Evolutionary conservation across 64 coral and sea anemone genomes (phyloP).

Genomic region (Montipora efflorescens): DNA sequence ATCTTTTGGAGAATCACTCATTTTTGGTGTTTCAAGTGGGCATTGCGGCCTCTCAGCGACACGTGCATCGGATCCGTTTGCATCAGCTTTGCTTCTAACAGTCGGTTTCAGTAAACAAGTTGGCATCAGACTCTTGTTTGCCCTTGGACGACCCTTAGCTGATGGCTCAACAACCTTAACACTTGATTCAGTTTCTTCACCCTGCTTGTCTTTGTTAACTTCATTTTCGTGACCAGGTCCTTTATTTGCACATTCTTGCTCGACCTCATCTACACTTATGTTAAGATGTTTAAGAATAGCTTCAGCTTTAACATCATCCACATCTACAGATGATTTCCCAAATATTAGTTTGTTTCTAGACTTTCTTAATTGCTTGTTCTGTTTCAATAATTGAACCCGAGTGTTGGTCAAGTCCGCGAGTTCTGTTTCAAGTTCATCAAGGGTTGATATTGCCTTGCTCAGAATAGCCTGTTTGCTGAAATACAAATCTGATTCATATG

Average conservation of each 20-base stretch:
- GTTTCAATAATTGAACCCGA: conserved; percentile 37
- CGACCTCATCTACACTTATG: background rate
- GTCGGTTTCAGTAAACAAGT: background rate
- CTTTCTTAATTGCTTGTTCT: conserved; percentile 57
- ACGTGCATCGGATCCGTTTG: background rate
- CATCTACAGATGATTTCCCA: conserved; percentile 17
- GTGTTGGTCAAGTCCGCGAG: conserved; percentile 8
- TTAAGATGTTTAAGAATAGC: conserved; percentile 32
- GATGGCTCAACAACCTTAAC: background rate
- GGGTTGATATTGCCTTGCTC: conserved; percentile 64
- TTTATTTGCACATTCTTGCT: background rate
- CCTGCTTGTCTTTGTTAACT: background rate
- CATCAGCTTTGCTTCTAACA: background rate
- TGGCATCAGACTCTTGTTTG: conserved; percentile 39
- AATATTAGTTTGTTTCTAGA: conserved; percentile 56
- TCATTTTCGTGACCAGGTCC: background rate
- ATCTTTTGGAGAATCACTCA: background rate
- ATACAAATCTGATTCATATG: conserved; percentile 67
- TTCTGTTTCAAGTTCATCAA: conserved; percentile 38
- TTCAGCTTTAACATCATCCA: conserved; percentile 36
- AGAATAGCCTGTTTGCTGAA: conserved; percentile 90
- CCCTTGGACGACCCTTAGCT: conserved; percentile 17
- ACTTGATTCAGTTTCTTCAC: background rate
- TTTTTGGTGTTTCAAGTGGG: background rate
- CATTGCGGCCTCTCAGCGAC: background rate